Base-by-base conservation (phyloP, 92 coral and sea anemone species). In the Blastomussa wellsi region DNA sequence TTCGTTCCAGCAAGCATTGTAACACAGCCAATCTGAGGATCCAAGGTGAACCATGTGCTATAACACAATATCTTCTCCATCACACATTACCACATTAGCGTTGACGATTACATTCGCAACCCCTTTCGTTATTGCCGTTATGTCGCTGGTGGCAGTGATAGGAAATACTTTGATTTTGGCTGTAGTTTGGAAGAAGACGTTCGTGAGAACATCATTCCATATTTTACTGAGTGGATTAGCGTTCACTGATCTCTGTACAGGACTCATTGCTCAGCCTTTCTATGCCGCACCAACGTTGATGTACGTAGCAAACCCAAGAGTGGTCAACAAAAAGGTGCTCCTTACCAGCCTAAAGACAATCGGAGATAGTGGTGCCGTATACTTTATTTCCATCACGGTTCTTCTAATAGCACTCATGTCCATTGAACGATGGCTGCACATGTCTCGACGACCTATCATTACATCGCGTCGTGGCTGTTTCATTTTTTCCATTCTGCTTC, bases 351-450 rank as follows among this genome's bases (percentile, higher is more conserved):
- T 51, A 19, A 5, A 3, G 16, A 4, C 35, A 14, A 28, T 66
- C 52, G 76, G 64, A 4, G 0, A 8, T 1, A 1, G 14, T 20
- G 47, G 84, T 35, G 20, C 17, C 26, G 0, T 0, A 7, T 68
- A 38, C 13, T 68, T 67, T 47, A 37, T 48, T 5, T 6, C 44
- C 26, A 14, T 47, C 16, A 69, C 57, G 1, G 1, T 68, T 17
- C 44, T 20, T 11, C 22, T 67, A 13, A 64, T 79, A 5, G 22
- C 84, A 29, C 41, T 67, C 33, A 44, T 49, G 84, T 67, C 84
- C 39, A 24, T 69, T 48, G 84, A 81, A 68, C 49, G 84, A n/a
- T 81, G 84, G 84, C 32, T 47, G 84, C 66, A 81, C 24, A 69
- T 81, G 82, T 32, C 82, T 78, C 69, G 82, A 7, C 47, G 82